A percentile compares a stretch with the other conserved stretches of the same genome.
Evolutionary conservation across 2,888 invertebrate species (phyloP).

Genomic region (Aphodius sticticus): DNA sequence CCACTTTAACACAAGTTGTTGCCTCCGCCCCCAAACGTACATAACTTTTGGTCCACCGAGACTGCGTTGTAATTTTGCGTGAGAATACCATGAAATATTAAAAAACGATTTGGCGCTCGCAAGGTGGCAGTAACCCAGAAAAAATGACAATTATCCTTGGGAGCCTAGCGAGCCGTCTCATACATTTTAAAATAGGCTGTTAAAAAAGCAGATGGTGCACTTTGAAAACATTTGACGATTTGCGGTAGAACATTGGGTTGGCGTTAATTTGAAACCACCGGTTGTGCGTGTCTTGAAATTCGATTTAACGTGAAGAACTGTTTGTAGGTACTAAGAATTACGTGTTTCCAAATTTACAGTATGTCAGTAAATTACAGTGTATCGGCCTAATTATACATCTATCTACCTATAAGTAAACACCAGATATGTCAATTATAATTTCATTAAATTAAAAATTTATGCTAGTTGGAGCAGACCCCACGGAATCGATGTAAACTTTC

Average conservation of each 20-base stretch:
- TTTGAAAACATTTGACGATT: background rate
- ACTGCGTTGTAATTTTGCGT: background rate
- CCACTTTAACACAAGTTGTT: background rate
- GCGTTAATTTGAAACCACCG: background rate
- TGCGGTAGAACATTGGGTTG: background rate
- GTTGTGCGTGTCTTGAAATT: no score
- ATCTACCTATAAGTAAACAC: no score
- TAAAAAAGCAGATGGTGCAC: constrained; percentile 28
- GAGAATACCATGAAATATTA: constrained; percentile 4
- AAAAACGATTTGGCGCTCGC: background rate
- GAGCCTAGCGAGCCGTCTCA: constrained; percentile 28
- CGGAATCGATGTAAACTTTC: background rate
- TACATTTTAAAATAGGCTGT: constrained; percentile 44
- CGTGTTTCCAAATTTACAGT: no score
- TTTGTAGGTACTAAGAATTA: no score
- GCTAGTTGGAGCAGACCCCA: no score
- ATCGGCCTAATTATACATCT: no score
- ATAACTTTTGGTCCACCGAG: background rate
- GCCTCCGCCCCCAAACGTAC: background rate
- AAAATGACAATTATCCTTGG: constrained; percentile 4
- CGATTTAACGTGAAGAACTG: no score
- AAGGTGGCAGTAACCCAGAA: background rate
- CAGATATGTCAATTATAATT: no score
- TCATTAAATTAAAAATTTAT: no score
- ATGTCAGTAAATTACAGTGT: no score